Evolutionary conservation across 1,140 invertebrate genomes (phyloP), one percentile per base, ranked within the genome.

Genomic region (Listronotus oregonensis): DNA sequence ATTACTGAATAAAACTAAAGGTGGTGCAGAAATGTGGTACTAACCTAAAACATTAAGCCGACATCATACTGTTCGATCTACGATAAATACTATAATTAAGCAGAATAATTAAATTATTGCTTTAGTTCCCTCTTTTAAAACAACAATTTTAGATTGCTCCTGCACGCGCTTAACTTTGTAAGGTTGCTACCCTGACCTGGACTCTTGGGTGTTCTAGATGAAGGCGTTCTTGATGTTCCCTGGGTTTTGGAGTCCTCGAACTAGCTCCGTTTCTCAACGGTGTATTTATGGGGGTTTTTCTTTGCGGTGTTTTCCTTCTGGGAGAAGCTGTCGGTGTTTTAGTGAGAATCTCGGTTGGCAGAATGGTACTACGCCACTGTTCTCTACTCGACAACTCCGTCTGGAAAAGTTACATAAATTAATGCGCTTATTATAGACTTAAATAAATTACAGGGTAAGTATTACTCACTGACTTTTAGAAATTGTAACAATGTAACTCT

Each of bases 291-390:
- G 42, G 14, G 1, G 42, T 14, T 7, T 1, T 2, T 52, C 14
- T 52, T 6, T 6, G 14, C 10, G 50, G 27, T 9, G 31, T 52
- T 15, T 15, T 52, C 9, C 17, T 8, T 17, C 31, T 34, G 12
- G 50, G 15, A 1, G 47, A 50, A 52, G 50, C 50, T 52, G 32
- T 31, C 31, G 50, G 31, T 12, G 50, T 52, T 14, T 14, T 52
- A 10, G 37, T 6, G 6, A 32, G 4, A 3, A 37, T 52, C 11
- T 52, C 31, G n/a, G 32, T 27, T 32, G 27, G 50, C 14, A 52
- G 27, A n/a, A 52, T 52, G 1, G 50, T 52, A 27, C 50, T 52
- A 9, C 50, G 27, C 12, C 50, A 34, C 4, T 31, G 3, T n/a
- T 15, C 50, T 18, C 50, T 52, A 52, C 3, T 52, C 32, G 50